These are phyloP conservation scores for Scelioninae gen. 1 DNA, from an alignment of 2,888 invertebrate genomes.

Conservation along the genomic window DNA sequence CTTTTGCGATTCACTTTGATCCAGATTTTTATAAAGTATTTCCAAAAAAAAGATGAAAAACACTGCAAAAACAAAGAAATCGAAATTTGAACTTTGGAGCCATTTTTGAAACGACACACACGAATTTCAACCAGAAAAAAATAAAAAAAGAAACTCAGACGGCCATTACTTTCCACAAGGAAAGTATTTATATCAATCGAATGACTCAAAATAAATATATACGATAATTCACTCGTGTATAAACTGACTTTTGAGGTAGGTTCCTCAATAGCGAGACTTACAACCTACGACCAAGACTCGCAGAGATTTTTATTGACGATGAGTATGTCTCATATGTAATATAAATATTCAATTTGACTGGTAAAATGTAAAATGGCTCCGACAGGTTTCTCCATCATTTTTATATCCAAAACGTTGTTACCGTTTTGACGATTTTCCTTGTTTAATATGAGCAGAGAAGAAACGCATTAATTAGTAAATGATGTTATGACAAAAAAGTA, in stretches of 20 bases:
- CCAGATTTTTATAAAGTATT: constrained; percentile 64
- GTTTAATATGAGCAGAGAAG: constrained; percentile 55
- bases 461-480: not conserved
- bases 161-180: too few species aligned
- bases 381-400: constrained; percentile 67
- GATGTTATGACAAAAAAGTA: constrained; percentile 28
- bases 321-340: constrained; percentile 44
- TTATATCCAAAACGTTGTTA: constrained; percentile 58
- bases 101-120: constrained; percentile 49
- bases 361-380: constrained; percentile 43
- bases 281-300: constrained; percentile 23
- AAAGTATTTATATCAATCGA: constrained; percentile 55
- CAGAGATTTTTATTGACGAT: constrained; percentile 52
- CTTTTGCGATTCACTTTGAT: constrained; percentile 55
- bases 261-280: constrained; percentile 47
- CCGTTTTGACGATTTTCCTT: constrained; percentile 42
- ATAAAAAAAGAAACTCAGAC: constrained; percentile 7
- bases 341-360: constrained; percentile 63
- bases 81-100: constrained; percentile 50
- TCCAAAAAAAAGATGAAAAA: constrained; percentile 36
- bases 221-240: constrained; percentile 37
- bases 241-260: constrained; percentile 46
- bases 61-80: constrained; percentile 40
- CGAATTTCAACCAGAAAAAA: constrained; percentile 36
- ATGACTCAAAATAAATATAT: constrained; percentile 43